Evolutionary conservation across 53 echinoderm and acorn worm species (phyloP), one percentile per base, ranked within the genome.

Genomic region (Hippasteria phrygiana): DNA sequence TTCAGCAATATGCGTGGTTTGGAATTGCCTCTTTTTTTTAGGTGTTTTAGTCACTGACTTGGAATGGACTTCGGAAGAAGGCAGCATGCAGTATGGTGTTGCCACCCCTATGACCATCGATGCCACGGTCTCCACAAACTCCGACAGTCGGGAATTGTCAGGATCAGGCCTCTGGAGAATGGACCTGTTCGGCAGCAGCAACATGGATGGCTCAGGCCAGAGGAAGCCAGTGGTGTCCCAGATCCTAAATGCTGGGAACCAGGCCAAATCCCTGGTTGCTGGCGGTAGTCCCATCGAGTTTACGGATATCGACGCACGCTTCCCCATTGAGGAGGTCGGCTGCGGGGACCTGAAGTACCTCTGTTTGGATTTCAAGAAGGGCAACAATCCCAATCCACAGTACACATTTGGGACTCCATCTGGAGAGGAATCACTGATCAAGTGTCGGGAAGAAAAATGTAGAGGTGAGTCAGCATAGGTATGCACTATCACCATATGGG

Each of bases 281-380:
- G 50, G 70, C 6, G 96, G 96, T 8, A 86, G 67, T 31, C 90
- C 92, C 27, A 87, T 96, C 42, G 75, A 86, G 12, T 92, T 96
- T 56, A 45, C 73, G 27, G 79, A 87, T 56, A 47, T 96, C 1
- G 37, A 45, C 0, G 56, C 89, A 1, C 42, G 77, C 18, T 94
- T 92, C 69, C 88, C 94, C 5, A 54, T 96, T 24, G 87, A 92
- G 28, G 75, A 91, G 27, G 75, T 96, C 8, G 96, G 96, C 4
- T 96, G 96, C 50, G 91, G 89, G 20, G 83, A 90, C n/a, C 83
- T 90, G 12, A 77, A 74, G 2, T 97, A 92, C 51, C 85, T 97
- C 29, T 97, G 97, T 69, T 48, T 97, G 31, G 94, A 93, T n/a
- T 91, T 97, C 63, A 86, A 88, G 48, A 93, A 92, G 76, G 97